Conservation (phyloP, 2,888 invertebrate species). For the Hylaea fasciaria region DNA sequence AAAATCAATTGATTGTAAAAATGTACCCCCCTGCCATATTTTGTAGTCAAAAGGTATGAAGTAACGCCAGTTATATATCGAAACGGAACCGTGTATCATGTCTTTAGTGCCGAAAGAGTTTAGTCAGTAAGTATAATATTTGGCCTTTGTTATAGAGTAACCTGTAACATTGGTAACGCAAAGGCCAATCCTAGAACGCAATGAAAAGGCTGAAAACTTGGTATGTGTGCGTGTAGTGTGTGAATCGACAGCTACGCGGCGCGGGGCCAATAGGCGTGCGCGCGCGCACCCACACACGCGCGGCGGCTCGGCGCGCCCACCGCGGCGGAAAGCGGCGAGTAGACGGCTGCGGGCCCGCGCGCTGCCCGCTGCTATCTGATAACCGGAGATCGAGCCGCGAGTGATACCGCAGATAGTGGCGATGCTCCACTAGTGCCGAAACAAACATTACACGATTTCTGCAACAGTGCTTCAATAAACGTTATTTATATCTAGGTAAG, state of each 20-base stretch:
- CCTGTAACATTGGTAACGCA: neutral
- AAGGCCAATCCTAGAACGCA: constrained; percentile 10
- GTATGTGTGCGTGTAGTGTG: constrained; percentile 16
- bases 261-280: constrained; percentile 24
- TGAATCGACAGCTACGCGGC: constrained; percentile 12
- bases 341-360: constrained; percentile 45
- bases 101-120: no score
- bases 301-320: constrained; percentile 15
- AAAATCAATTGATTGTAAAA: no score
- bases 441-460: constrained; percentile 4
- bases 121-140: no score
- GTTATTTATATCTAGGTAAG: constrained; percentile 18
- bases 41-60: no score
- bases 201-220: constrained; percentile 25
- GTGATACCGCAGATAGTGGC: constrained; percentile 23
- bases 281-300: constrained; percentile 27
- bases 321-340: constrained; percentile 37
- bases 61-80: no score
- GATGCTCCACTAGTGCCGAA: constrained; percentile 1
- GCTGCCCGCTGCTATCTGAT: constrained; percentile 41
- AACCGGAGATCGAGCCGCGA: constrained; percentile 42
- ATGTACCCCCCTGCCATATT: no score
- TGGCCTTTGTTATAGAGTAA: neutral
- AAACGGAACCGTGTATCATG: no score
- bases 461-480: constrained; percentile 8